phyloP scores from a whole-genome alignment of 2,888 invertebrate genomes.

The Villa cingulata region DNA sequence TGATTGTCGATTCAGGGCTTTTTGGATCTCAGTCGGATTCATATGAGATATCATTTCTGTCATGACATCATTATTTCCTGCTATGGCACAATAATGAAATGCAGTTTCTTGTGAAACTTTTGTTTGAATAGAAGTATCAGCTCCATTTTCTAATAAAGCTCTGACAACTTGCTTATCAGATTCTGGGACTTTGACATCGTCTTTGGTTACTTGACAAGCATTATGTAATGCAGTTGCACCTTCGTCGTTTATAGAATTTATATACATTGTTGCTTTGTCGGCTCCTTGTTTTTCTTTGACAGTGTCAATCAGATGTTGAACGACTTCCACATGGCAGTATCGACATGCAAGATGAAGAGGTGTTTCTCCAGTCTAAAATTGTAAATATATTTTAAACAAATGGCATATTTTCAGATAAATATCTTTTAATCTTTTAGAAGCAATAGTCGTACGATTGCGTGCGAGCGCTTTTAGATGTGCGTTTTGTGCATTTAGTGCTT shows the following conservation, averaged over 20 bases:
- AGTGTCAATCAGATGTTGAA: slow-evolving; percentile 70
- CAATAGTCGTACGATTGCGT: too few species aligned
- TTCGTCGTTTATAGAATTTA: slow-evolving; percentile 78
- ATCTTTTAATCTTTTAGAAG: too few species aligned
- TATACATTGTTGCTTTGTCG: slow-evolving; percentile 67
- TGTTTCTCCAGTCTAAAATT: slow-evolving; percentile 74
- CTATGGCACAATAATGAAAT: slow-evolving; percentile 87
- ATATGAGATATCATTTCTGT: slow-evolving; percentile 88
- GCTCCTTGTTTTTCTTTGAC: slow-evolving; percentile 62
- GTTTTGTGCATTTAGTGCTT: too few species aligned
- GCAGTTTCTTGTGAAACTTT: slow-evolving; percentile 84
- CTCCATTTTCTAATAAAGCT: slow-evolving; percentile 78
- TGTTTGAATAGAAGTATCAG: slow-evolving; percentile 74
- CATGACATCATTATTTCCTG: slow-evolving; percentile 91
- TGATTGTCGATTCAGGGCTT: slow-evolving; percentile 87
- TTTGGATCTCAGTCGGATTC: slow-evolving; percentile 78
- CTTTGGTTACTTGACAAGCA: slow-evolving; percentile 77
- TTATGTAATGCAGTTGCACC: slow-evolving; percentile 92
- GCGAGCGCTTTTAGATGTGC: not conserved
- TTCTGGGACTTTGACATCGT: slow-evolving; percentile 57
- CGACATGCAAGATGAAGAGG: slow-evolving; percentile 89
- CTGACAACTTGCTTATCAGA: slow-evolving; percentile 79
- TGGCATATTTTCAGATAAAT: too few species aligned
- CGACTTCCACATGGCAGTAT: slow-evolving; percentile 72
- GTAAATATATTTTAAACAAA: not conserved